Evolutionary conservation across 2,888 invertebrate species (phyloP).

Genomic region (Hemithea aestivaria): DNA sequence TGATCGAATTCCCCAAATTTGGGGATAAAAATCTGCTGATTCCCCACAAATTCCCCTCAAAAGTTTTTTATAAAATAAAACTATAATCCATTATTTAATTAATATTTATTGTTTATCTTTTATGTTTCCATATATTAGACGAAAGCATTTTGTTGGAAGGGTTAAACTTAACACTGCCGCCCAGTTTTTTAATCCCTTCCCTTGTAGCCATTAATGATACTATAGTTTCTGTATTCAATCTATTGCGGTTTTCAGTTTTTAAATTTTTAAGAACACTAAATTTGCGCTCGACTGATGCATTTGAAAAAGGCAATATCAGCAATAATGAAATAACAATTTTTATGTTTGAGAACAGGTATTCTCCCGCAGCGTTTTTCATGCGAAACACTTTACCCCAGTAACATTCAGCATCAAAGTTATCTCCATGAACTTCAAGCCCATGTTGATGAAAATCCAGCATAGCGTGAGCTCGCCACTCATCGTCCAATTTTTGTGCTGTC

Average conservation of each 20-base stretch:
- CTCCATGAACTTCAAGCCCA: too few relatives aligned
- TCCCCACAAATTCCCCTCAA: slow-evolving; percentile 5
- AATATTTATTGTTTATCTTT: not conserved
- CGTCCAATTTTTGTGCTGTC: too few relatives aligned
- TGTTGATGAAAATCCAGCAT: slow-evolving; percentile 5
- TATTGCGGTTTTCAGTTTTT: slow-evolving; percentile 7
- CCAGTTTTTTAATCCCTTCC: slow-evolving; percentile 6
- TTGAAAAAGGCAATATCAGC: slow-evolving; percentile 4
- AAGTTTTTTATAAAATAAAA: slow-evolving; percentile 1
- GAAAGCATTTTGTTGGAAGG: slow-evolving; percentile 5
- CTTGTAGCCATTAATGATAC: slow-evolving; percentile 7
- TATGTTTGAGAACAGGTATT: not conserved
- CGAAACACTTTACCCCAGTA: too few relatives aligned
- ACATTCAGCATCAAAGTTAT: too few relatives aligned
- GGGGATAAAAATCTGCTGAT: slow-evolving; percentile 7
- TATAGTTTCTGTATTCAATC: slow-evolving; percentile 10
- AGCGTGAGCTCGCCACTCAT: slow-evolving; percentile 8
- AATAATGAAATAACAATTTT: not conserved
- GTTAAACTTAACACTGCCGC: slow-evolving; percentile 6
- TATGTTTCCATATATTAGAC: slow-evolving; percentile 3
- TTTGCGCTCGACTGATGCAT: slow-evolving; percentile 6
- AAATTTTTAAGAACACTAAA: slow-evolving; percentile 9
- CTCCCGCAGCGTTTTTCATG: too few relatives aligned
- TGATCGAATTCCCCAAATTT: slow-evolving; percentile 5
- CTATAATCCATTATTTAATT: not conserved